Evolutionary conservation across 2,113 vertebrate genomes (phyloP).

Genomic region (Phrynocephalus versicolor): DNA sequence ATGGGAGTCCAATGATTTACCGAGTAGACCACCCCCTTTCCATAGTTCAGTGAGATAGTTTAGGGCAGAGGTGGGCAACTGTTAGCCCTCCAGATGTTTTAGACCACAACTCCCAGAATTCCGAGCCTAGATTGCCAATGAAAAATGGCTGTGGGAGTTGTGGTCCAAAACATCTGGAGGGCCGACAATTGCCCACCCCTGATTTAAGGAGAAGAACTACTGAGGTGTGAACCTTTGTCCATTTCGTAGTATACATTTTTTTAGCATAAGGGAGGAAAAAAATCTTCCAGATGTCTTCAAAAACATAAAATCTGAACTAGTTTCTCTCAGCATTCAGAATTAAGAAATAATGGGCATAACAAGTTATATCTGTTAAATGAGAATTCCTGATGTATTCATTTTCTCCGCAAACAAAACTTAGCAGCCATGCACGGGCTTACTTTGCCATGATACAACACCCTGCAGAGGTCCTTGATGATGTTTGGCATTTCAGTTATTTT

Average conservation of each 20-base stretch:
- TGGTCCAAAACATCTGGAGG: no score
- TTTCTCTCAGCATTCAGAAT: not conserved
- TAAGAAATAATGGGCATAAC: not conserved
- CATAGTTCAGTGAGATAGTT: no score
- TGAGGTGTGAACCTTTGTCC: not conserved
- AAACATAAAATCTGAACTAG: not conserved
- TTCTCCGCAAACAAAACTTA: not conserved
- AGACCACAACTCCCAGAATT: no score
- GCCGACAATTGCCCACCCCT: no score
- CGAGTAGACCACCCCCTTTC: no score
- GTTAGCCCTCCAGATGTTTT: no score
- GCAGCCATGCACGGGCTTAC: constrained; percentile 66
- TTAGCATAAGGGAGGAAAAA: not conserved
- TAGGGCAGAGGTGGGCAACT: no score
- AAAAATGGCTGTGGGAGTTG: no score
- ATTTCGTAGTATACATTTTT: not conserved
- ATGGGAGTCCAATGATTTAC: no score
- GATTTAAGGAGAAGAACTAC: no score
- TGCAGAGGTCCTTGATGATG: constrained; percentile 95
- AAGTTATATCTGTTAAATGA: not conserved
- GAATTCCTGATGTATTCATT: not conserved
- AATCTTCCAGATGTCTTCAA: not conserved
- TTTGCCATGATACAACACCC: constrained; percentile 93
- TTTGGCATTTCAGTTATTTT: constrained; percentile 95
- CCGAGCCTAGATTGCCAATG: no score